Evolutionary conservation across 2,797 vertebrate species (phyloP).

Genomic region (Gymnopithys bicolor): DNA sequence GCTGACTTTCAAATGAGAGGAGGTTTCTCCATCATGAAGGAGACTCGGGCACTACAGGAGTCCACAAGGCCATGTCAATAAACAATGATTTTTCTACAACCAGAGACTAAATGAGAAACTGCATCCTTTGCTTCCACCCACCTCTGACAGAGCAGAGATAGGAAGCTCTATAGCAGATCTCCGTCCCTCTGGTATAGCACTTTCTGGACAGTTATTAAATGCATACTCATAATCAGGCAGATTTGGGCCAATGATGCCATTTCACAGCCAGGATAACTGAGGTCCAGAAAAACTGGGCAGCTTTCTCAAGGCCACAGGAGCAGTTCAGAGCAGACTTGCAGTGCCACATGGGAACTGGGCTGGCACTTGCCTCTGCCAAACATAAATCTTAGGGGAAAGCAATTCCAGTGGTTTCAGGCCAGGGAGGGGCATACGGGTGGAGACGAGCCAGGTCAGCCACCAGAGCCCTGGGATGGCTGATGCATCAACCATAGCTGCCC

Average conservation of each 20-base stretch:
- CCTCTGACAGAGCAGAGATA: neutral
- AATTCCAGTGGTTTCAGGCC: neutral
- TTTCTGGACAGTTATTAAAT: neutral
- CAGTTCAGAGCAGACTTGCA: neutral
- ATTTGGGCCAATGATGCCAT: neutral
- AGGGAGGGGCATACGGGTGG: rapidly evolving
- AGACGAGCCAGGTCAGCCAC: neutral
- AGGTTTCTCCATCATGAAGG: neutral
- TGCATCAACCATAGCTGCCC: rapidly evolving
- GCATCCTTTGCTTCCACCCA: neutral
- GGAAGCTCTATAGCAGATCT: neutral
- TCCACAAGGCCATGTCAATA: neutral
- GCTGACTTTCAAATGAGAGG: neutral
- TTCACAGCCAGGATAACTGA: neutral
- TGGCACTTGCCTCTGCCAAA: neutral
- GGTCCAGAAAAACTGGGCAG: neutral
- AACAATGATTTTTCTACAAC: neutral
- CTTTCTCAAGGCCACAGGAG: neutral
- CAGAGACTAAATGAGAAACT: neutral
- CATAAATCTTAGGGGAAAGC: neutral
- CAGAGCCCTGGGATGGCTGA: neutral
- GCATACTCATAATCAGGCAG: neutral
- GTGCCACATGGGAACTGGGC: rapidly evolving
- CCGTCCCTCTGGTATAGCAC: neutral
- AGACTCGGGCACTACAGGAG: neutral